Percentiles rank a stretch among this genome's conserved stretches.
Evolutionary conservation across 2,888 invertebrate species (phyloP).

Genomic region (Drymonia ruficornis): DNA sequence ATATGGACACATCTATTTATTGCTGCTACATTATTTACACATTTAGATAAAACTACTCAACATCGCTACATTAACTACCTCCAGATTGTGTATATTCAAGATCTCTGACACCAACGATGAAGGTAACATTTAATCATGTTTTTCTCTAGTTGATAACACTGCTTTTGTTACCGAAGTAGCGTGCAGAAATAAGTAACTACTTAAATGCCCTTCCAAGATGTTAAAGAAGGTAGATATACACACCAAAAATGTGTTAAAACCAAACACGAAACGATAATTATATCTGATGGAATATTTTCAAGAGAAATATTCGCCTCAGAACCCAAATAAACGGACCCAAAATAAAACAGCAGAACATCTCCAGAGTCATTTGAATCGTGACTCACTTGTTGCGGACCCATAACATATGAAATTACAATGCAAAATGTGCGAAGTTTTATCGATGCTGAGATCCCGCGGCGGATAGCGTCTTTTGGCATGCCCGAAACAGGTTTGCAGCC

Average conservation of each 20-base stretch:
- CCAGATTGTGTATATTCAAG: too few relatives aligned
- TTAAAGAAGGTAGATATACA: not conserved
- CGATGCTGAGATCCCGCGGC: conserved; percentile 55
- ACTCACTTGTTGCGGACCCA: conserved; percentile 41
- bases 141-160: too few relatives aligned
- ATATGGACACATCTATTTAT: too few relatives aligned
- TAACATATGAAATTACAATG: conserved; percentile 49
- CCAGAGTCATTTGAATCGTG: conserved; percentile 40
- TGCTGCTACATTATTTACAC: too few relatives aligned
- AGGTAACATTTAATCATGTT: too few relatives aligned
- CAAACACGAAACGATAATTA: not conserved
- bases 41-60: too few relatives aligned
- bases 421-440: conserved; percentile 52
- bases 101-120: too few relatives aligned
- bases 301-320: conserved; percentile 12
- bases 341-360: conserved; percentile 32
- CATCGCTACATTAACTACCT: too few relatives aligned
- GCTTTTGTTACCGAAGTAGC: too few relatives aligned
- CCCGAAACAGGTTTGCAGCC: conserved; percentile 58
- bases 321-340: conserved; percentile 26
- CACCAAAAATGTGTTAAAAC: too few relatives aligned
- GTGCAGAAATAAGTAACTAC: too few relatives aligned
- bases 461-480: conserved; percentile 53
- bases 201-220: too few relatives aligned
- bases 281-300: not conserved